These are phyloP conservation scores for Ochlodes sylvanus DNA, from an alignment of 2,888 invertebrate species.

Conservation along the genomic window DNA sequence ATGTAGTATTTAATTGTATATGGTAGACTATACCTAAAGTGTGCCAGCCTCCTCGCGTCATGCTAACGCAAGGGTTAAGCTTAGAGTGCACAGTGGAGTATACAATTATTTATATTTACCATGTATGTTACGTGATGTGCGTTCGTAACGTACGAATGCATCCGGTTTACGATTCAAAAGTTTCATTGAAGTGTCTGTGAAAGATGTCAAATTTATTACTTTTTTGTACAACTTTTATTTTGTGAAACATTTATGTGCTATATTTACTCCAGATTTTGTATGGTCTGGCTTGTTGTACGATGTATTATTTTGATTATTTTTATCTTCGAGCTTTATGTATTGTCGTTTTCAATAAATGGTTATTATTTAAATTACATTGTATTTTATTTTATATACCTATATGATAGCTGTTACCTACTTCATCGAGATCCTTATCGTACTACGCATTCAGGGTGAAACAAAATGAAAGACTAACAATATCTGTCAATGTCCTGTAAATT, in stretches of 20 bases:
- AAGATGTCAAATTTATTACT: constrained; percentile 38
- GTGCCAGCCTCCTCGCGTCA: constrained; percentile 10
- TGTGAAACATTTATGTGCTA: constrained; percentile 58
- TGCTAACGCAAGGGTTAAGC: constrained; percentile 1
- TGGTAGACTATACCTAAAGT: background rate
- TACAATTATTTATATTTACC: background rate
- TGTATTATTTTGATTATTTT: constrained; percentile 53
- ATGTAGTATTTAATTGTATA: constrained; percentile 1
- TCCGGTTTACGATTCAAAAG: constrained; percentile 18
- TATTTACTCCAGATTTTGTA: constrained; percentile 47
- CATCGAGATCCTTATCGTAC: too few relatives aligned
- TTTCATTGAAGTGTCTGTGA: constrained; percentile 34
- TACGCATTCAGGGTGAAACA: too few relatives aligned
- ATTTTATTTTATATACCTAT: background rate
- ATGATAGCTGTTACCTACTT: too few relatives aligned
- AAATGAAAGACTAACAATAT: too few relatives aligned
- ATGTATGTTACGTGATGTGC: background rate
- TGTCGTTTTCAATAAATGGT: constrained; percentile 54
- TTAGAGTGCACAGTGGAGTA: background rate
- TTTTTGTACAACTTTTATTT: constrained; percentile 46
- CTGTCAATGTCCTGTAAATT: background rate
- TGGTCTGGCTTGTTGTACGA: constrained; percentile 67
- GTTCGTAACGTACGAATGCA: background rate
- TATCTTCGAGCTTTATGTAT: constrained; percentile 66
- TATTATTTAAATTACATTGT: constrained; percentile 9